phyloP scores from a whole-genome alignment of 2,888 invertebrate species.

The Hypena proboscidalis region DNA sequence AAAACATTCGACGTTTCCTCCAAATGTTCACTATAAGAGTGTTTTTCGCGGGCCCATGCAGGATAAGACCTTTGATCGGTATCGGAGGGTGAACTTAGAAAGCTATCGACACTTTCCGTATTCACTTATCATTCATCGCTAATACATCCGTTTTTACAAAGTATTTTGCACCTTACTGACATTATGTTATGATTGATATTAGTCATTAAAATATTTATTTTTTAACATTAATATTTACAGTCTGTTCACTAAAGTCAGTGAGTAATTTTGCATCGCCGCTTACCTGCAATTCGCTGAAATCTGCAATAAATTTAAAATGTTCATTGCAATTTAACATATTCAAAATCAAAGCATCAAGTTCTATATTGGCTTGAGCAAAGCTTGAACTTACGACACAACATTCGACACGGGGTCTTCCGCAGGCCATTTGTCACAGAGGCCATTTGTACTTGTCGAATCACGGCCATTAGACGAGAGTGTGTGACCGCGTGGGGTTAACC shows the following conservation, averaged over 20 bases:
- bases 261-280: conserved; percentile 8
- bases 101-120: conserved; percentile 69
- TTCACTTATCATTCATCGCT: conserved; percentile 68
- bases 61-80: conserved; percentile 72
- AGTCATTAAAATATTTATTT: conserved; percentile 4
- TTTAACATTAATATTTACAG: conserved; percentile 18
- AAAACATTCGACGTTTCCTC: conserved; percentile 63
- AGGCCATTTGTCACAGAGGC: conserved; percentile 83
- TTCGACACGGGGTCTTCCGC: conserved; percentile 77
- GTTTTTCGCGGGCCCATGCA: conserved; percentile 60
- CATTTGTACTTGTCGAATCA: conserved; percentile 87
- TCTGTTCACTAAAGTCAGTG: conserved; percentile 9
- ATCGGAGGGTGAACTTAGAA: conserved; percentile 71
- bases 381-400: conserved; percentile 72
- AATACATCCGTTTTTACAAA: conserved; percentile 30
- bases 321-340: conserved; percentile 26
- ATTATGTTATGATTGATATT: conserved; percentile 16
- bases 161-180: conserved; percentile 57
- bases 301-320: conserved; percentile 4
- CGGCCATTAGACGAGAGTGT: conserved; percentile 84
- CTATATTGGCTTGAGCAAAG: conserved; percentile 68
- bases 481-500: conserved; percentile 80
- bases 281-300: conserved; percentile 3
- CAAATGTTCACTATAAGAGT: conserved; percentile 53
- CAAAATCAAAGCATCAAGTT: conserved; percentile 57